Evolutionary conservation across 2,113 vertebrate species (phyloP).

Genomic region (Micronisus gabar): DNA sequence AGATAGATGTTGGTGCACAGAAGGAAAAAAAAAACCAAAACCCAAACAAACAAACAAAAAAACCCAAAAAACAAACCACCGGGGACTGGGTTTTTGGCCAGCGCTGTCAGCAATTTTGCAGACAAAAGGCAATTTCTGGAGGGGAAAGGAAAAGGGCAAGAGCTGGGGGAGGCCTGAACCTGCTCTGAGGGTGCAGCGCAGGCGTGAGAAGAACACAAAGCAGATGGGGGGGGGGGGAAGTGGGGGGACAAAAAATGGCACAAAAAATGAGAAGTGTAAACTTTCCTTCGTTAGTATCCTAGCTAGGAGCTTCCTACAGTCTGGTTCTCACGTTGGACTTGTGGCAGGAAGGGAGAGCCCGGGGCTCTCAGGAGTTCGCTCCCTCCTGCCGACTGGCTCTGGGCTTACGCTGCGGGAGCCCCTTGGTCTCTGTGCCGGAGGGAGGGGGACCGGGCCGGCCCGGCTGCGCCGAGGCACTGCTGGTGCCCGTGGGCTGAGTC

Average conservation of each 20-base stretch:
- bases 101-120: neutral
- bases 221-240: neutral
- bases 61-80: no score
- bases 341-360: no score
- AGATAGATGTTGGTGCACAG: no score
- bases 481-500: conserved; percentile 15
- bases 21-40: no score
- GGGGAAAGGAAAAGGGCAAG: neutral
- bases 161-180: neutral
- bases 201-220: neutral
- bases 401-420: conserved; percentile 85
- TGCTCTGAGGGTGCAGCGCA: neutral
- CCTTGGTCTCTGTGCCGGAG: conserved; percentile 63
- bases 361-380: conserved; percentile 50
- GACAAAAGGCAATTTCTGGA: neutral
- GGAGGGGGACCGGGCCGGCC: conserved; percentile 36
- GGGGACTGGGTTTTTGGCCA: neutral
- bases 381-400: conserved; percentile 69
- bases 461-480: conserved; percentile 15
- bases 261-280: conserved; percentile 56
- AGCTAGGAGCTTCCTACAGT: conserved; percentile 55
- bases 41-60: no score
- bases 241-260: conserved; percentile 35
- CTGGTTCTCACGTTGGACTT: neutral
- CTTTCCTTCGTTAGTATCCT: conserved; percentile 62